Base-by-base conservation (phyloP, 1,140 invertebrate genomes). In the Zophobas atratus region DNA sequence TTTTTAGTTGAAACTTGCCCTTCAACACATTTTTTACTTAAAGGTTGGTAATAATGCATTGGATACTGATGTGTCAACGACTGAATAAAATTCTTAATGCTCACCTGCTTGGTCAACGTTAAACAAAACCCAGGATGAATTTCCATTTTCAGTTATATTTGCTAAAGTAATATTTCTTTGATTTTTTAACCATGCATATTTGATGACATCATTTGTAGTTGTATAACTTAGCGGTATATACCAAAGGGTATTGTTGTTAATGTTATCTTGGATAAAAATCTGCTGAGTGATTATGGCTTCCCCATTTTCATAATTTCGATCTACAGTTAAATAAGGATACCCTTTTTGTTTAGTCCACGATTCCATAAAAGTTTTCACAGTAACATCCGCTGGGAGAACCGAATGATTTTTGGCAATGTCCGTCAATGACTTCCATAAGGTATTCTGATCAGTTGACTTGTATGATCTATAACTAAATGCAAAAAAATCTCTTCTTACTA, bases 271-370 rank as follows among this genome's bases (percentile, higher is more conserved):
- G 34, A 56, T 74, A 32, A 74, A 75, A 73, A 80, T 76, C 75
- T 90, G 89, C 86, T 91, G 90, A 32, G 83, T 83, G 70, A 91
- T 77, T n/a, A 71, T 76, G 1, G 86, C 85, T 0, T 85, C 83
- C 60, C 84, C 86, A 46, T 87, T 85, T 1, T 85, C 77, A 73
- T 91, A 90, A 81, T 91, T 84, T 72, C 88, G 87, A 0, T 82
- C 87, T 1, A 93, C 87, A 0, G 87, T 91, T 1, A 94, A 86
- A 1, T 93, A 86, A 0, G 93, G 93, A 85, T 92, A 92, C 57
- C 91, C 88, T 81, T 89, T 90, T 84, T 93, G 89, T 33, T 87
- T 84, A 0, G 90, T 90, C 93, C 93, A 94, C 0, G 90, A 89
- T 70, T 92, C 87, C 82, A 91, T 90, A 8, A 90, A 86, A 3